Evolutionary conservation across 2,113 vertebrate genomes (phyloP).

Genomic region (Erinaceus europaeus): DNA sequence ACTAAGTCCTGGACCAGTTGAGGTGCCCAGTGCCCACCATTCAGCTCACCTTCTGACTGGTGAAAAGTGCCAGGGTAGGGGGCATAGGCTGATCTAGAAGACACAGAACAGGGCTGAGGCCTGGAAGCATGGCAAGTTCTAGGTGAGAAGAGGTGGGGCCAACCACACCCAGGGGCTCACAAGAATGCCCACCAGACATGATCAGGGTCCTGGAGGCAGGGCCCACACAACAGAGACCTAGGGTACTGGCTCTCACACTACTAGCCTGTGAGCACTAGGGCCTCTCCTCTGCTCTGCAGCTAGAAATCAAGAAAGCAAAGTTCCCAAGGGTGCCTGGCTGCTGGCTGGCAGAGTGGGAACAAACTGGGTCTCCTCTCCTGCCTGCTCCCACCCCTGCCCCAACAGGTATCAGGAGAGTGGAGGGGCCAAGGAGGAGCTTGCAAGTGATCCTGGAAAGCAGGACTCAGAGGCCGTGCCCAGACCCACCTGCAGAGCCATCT

Average conservation of each 20-base stretch:
- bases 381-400: too few relatives aligned
- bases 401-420: too few relatives aligned
- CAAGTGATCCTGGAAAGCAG: constrained; percentile 53
- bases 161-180: background rate
- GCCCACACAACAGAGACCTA: background rate
- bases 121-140: fast-evolving
- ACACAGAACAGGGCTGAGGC: too few relatives aligned
- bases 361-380: too few relatives aligned
- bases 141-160: background rate
- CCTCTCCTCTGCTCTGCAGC: too few relatives aligned
- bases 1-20: too few relatives aligned
- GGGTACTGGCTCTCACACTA: background rate
- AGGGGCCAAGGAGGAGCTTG: too few relatives aligned
- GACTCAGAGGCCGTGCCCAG: background rate
- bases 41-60: background rate
- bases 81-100: too few relatives aligned
- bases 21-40: too few relatives aligned
- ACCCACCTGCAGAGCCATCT: constrained; percentile 66
- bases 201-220: fast-evolving
- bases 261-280: too few relatives aligned
- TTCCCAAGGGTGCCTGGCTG: background rate
- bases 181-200: too few relatives aligned
- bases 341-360: background rate
- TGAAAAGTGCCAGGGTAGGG: background rate
- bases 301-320: background rate